Conservation (phyloP, 2,888 invertebrate species). For the Dasysyrphus albostriatus region DNA sequence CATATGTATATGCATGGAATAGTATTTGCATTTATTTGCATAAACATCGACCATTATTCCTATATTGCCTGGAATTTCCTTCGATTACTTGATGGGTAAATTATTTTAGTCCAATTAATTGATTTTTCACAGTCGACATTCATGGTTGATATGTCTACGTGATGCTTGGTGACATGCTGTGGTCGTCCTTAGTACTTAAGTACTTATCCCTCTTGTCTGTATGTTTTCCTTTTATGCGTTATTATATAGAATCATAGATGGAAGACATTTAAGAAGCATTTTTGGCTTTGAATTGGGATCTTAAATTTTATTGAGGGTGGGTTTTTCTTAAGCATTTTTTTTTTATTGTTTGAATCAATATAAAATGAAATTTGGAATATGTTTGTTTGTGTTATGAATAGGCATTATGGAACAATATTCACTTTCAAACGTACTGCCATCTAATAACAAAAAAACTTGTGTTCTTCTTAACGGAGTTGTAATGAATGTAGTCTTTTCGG, state of each 20-base stretch:
- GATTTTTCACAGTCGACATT: conserved; percentile 52
- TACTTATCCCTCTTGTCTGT: neutral
- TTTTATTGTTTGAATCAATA: neutral
- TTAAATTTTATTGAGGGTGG: conserved; percentile 7
- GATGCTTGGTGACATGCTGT: conserved; percentile 41
- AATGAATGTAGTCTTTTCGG: too few relatives aligned
- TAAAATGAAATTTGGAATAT: too few relatives aligned
- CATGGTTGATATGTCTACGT: conserved; percentile 55
- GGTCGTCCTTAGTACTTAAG: neutral
- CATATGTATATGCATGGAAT: conserved; percentile 6
- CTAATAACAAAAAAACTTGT: too few relatives aligned
- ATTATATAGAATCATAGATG: conserved; percentile 1
- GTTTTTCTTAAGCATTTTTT: neutral
- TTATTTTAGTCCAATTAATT: conserved; percentile 69
- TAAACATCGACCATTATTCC: neutral
- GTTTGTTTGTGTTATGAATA: too few relatives aligned
- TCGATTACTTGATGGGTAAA: conserved; percentile 35
- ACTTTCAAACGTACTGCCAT: too few relatives aligned
- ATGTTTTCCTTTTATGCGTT: neutral
- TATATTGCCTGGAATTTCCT: neutral
- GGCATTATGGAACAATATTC: too few relatives aligned
- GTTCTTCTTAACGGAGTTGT: too few relatives aligned
- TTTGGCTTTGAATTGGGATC: neutral
- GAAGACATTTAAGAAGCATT: conserved; percentile 15
- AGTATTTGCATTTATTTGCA: conserved; percentile 41